phyloP scores from a whole-genome alignment of 2,113 vertebrate species.

The Lipophrys pholis region DNA sequence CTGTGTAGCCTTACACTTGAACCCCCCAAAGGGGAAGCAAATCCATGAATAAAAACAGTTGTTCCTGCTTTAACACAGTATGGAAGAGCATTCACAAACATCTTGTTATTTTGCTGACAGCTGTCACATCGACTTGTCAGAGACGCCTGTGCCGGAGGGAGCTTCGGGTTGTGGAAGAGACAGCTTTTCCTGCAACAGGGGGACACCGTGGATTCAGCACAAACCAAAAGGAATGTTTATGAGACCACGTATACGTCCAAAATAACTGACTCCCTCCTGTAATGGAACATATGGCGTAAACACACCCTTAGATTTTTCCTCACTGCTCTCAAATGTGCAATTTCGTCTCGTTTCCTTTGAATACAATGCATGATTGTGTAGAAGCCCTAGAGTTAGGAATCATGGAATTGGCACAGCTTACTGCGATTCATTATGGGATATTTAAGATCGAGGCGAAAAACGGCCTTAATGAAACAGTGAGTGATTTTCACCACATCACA shows the following conservation, averaged over 20 bases:
- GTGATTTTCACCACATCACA: not conserved
- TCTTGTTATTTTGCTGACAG: constrained; percentile 19
- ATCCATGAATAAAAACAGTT: constrained; percentile 21
- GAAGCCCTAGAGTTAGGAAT: no score
- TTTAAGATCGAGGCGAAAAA: no score
- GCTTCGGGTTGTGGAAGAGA: constrained; percentile 23
- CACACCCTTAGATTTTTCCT: no score
- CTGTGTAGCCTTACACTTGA: not conserved
- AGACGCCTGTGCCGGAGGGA: constrained; percentile 17
- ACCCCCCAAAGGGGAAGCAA: not conserved
- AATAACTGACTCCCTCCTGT: no score
- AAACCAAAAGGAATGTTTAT: not conserved
- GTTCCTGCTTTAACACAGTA: constrained; percentile 16
- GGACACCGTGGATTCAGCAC: constrained; percentile 17
- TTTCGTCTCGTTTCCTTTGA: no score
- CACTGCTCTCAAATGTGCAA: no score
- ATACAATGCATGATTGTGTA: no score
- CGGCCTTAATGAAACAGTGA: not conserved
- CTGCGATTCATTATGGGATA: no score
- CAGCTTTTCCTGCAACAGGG: not conserved
- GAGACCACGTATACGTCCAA: not conserved
- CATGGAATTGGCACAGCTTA: no score
- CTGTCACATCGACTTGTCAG: constrained; percentile 32
- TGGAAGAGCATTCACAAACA: constrained; percentile 16
- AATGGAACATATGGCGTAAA: no score